Conservation (phyloP, 2,113 vertebrate species). For the Phylloscopus trochiloides region DNA sequence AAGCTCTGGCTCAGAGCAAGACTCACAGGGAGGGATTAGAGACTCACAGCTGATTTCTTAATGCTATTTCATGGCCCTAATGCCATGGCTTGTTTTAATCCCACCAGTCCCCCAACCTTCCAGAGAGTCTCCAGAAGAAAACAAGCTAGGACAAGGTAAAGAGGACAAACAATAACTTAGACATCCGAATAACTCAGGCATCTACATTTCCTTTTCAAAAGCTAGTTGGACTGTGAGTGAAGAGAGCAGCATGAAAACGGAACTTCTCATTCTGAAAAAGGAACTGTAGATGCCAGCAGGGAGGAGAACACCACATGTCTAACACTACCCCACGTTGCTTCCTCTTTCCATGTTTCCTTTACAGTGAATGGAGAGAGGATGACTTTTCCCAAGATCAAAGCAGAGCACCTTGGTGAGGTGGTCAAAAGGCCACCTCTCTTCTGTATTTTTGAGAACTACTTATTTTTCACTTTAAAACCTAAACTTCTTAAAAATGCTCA, state of each 20-base stretch:
- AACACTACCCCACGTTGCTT: accelerated
- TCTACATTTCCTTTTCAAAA: neutral
- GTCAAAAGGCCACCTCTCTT: neutral
- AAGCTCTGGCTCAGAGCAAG: neutral
- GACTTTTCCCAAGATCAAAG: neutral
- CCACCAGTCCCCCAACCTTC: neutral
- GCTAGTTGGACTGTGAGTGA: neutral
- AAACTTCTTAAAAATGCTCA: neutral
- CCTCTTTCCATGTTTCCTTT: neutral
- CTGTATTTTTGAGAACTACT: neutral
- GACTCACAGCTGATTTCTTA: neutral
- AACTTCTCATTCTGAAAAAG: neutral
- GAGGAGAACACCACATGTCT: neutral
- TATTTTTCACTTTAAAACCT: neutral
- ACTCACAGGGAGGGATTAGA: neutral
- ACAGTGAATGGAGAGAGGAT: neutral
- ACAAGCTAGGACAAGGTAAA: neutral
- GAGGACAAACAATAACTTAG: neutral
- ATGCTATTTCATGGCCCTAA: neutral
- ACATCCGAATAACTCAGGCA: neutral
- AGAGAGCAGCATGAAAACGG: neutral
- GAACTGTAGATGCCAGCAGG: neutral
- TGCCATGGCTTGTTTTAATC: neutral
- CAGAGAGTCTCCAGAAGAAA: neutral
- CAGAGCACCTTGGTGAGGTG: neutral